Conservation (phyloP, 2,113 vertebrate species). For the Pygoscelis antarcticus region DNA sequence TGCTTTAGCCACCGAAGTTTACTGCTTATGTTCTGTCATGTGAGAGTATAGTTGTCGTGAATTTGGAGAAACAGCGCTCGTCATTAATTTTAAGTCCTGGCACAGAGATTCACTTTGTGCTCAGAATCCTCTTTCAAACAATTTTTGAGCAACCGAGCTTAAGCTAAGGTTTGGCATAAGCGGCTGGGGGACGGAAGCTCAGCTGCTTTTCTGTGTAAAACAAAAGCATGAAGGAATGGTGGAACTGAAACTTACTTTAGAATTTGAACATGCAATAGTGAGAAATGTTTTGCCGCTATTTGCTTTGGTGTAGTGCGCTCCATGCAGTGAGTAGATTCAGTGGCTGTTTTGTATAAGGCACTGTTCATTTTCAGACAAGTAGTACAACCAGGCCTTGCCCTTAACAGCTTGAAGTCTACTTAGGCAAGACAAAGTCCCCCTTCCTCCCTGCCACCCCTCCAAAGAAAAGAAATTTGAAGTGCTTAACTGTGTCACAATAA, state of each 20-base stretch:
- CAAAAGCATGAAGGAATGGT: background rate
- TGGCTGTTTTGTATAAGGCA: background rate
- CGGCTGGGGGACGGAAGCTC: background rate
- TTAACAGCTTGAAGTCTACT: background rate
- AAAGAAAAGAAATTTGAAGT: background rate
- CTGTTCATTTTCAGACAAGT: background rate
- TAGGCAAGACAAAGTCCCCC: background rate
- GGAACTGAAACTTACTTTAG: conserved; percentile 35
- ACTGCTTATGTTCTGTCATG: background rate
- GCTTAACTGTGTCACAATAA: background rate
- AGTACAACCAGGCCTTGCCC: background rate
- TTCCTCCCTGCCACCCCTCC: background rate
- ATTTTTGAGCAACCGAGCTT: background rate
- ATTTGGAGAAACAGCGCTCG: background rate
- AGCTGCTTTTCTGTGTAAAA: conserved; percentile 20
- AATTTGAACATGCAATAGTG: background rate
- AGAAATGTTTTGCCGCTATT: background rate
- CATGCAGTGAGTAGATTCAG: background rate
- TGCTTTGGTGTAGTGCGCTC: background rate
- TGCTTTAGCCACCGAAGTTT: background rate
- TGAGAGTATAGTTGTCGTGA: background rate
- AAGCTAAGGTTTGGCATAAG: background rate
- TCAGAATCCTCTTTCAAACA: background rate
- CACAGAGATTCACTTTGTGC: background rate
- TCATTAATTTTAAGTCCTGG: background rate